A percentile compares a stretch with the other conserved stretches of the same genome.
Evolutionary conservation across 1,140 invertebrate species (phyloP).

Genomic region (Bathynomus jamesi): DNA sequence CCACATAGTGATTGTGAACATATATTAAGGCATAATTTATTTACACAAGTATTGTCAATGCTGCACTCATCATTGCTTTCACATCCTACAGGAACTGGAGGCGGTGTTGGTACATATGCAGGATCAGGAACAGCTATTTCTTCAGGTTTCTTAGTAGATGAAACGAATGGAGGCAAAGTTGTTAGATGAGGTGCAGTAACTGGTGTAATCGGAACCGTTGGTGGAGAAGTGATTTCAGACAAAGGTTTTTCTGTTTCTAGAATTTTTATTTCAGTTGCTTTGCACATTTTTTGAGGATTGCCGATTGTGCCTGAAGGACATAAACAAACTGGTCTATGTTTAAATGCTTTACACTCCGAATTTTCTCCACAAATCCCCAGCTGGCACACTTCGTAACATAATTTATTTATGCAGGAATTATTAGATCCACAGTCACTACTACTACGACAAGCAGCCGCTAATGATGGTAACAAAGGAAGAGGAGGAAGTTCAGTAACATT

Average conservation of each 20-base stretch:
- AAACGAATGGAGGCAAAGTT: not conserved
- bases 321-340: slow-evolving; percentile 36
- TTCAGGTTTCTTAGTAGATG: slow-evolving; percentile 36
- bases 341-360: slow-evolving; percentile 31
- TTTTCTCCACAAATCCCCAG: slow-evolving; percentile 48
- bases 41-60: slow-evolving; percentile 60
- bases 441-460: slow-evolving; percentile 58
- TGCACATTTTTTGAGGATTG: slow-evolving; percentile 58
- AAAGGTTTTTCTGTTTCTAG: slow-evolving; percentile 5
- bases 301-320: slow-evolving; percentile 35
- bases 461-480: slow-evolving; percentile 14
- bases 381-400: slow-evolving; percentile 56
- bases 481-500: slow-evolving; percentile 9
- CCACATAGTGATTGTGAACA: slow-evolving; percentile 57
- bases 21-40: slow-evolving; percentile 67
- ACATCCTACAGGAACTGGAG: slow-evolving; percentile 52
- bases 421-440: slow-evolving; percentile 67
- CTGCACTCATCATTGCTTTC: slow-evolving; percentile 65
- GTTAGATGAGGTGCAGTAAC: slow-evolving; percentile 4
- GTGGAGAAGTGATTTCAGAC: slow-evolving; percentile 3
- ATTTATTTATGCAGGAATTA: slow-evolving; percentile 64
- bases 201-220: slow-evolving; percentile 12
- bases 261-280: slow-evolving; percentile 39
- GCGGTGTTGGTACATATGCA: slow-evolving; percentile 42
- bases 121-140: slow-evolving; percentile 27